These are phyloP conservation scores for Temnothorax ravouxi DNA, from an alignment of 2,888 invertebrate species.

Conservation along the genomic window DNA sequence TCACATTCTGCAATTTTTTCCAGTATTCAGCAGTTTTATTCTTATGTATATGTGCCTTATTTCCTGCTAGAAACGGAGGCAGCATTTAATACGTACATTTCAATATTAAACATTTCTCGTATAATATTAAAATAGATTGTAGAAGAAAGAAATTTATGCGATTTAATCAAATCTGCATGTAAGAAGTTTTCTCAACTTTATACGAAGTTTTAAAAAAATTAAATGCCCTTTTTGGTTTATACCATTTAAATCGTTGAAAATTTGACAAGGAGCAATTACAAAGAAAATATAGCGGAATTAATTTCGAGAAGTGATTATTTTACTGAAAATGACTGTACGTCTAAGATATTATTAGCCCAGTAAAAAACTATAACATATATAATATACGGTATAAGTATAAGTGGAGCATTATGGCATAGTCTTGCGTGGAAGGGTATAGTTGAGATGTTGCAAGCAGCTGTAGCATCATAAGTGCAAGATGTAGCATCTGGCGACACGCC, in stretches of 20 bases:
- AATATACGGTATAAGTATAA: neutral
- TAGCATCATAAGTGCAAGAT: slow-evolving; percentile 43
- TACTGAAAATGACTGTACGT: neutral
- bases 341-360: neutral
- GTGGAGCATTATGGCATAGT: neutral
- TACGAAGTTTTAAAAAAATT: neutral
- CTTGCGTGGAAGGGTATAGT: slow-evolving; percentile 41
- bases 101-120: neutral
- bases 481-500: slow-evolving; percentile 61
- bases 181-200: slow-evolving; percentile 23
- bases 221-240: neutral
- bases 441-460: slow-evolving; percentile 32
- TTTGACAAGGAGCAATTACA: neutral
- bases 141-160: neutral
- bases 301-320: slow-evolving; percentile 1
- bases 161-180: neutral
- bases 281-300: neutral
- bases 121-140: neutral
- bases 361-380: neutral
- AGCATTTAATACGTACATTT: neutral
- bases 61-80: neutral
- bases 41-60: neutral
- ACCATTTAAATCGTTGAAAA: neutral
- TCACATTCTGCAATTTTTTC: slow-evolving; percentile 3
- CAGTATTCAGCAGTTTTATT: neutral